Base-by-base conservation (phyloP, 2,113 vertebrate species). In the Chloroceryle aenea region DNA sequence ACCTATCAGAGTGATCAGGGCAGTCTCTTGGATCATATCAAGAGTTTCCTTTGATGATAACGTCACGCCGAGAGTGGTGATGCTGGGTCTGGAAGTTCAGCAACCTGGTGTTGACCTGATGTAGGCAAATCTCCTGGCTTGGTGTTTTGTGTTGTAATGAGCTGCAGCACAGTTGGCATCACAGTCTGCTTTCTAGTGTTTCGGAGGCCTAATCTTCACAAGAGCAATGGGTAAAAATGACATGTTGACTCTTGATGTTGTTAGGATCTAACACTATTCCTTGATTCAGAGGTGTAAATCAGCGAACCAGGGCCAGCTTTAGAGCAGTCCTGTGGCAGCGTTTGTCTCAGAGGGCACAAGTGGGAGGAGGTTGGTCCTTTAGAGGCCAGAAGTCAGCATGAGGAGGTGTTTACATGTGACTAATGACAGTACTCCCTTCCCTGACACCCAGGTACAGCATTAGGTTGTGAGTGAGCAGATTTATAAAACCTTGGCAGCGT, bases 31-130 rank as follows among this genome's bases (percentile, higher is more conserved):
- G 32, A 52, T 75, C 10, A 40, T 56, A 12, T 14, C 17, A 21
- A 45, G 48, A 87, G 43, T 45, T 21, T 34, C 7, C 7, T 61
- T 58, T 72, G 55, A 34, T 27, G 63, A 66, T 27, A 43, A 20
- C 8, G 19, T 27, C 56, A 14, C 0, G 0, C 18, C 1, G 1
- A 38, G 12, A 47, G 7, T 32, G 62, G 25, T 16, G 32, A 36
- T 58, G 34, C 12, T 52, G 22, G 36, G 9, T 64, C 62, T 85
- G 25, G 18, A 45, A 75, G 52, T 45, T 78, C 61, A 67, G 53
- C 73, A 90, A 67, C 16, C 30, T 78, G 13, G 32, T n/a, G 32
- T 22, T 85, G 48, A 73, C n/a, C n/a, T 64, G 36, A n/a, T 3
- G 4, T 22, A 82, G 69, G 40, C 52, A 85, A 56, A 87, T 69